Conservation (phyloP, 1,140 invertebrate genomes). For the Aphis gossypii region DNA sequence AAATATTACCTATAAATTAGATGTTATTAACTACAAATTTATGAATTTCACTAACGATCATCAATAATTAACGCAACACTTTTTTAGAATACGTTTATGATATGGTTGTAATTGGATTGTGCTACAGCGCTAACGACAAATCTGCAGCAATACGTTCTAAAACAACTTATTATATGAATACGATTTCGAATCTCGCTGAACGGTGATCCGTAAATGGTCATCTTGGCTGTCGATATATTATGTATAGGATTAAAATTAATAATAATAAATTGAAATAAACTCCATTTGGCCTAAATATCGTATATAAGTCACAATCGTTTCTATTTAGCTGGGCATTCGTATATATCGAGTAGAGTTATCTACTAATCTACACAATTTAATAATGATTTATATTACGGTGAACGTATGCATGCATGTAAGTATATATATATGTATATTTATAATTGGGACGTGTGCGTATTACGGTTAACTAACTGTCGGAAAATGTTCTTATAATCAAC, state of each 20-base stretch:
- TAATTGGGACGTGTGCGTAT: not conserved
- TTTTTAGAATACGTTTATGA: not conserved
- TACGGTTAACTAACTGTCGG: slow-evolving; percentile 12
- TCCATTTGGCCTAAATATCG: not conserved
- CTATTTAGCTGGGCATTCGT: not conserved
- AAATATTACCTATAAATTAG: slow-evolving; percentile 4
- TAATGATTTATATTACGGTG: not conserved
- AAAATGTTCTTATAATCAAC: slow-evolving; percentile 20
- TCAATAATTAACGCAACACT: not conserved
- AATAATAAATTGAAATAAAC: slow-evolving; percentile 19
- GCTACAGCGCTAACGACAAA: not conserved
- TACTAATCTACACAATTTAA: slow-evolving; percentile 2
- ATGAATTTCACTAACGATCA: not conserved
- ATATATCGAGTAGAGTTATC: not conserved
- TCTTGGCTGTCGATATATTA: not conserved
- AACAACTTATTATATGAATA: slow-evolving; percentile 3
- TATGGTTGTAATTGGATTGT: not conserved
- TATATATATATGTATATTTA: not conserved
- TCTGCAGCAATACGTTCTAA: slow-evolving; percentile 1
- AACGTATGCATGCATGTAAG: not conserved
- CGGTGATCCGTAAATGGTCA: slow-evolving; percentile 2
- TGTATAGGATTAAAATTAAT: not conserved
- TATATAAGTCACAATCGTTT: not conserved
- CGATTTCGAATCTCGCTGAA: slow-evolving; percentile 1
- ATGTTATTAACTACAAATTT: not conserved